These are phyloP conservation scores for Aelia acuminata DNA, from an alignment of 2,888 invertebrate genomes.

Conservation along the genomic window DNA sequence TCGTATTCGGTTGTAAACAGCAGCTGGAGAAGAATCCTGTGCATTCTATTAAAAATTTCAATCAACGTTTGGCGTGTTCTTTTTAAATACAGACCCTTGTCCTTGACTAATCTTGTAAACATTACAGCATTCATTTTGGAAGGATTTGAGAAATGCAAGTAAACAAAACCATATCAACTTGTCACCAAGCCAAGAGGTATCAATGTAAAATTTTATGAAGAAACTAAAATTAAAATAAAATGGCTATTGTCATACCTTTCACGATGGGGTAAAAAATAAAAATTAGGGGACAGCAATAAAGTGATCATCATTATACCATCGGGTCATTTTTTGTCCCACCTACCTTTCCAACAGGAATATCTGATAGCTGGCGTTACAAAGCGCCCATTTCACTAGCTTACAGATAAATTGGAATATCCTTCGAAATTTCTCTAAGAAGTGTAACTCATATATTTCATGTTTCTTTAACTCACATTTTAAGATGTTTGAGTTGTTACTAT, in stretches of 20 bases:
- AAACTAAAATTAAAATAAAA: neutral
- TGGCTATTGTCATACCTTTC: neutral
- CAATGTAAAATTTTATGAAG: neutral
- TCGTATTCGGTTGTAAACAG: too few relatives aligned
- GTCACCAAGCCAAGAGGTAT: neutral
- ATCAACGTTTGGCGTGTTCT: too few relatives aligned
- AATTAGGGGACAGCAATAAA: slow-evolving; percentile 26
- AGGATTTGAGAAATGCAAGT: neutral
- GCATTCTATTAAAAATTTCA: too few relatives aligned
- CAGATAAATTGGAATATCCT: too few relatives aligned
- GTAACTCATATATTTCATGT: too few relatives aligned
- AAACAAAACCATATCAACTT: neutral
- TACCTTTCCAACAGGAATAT: neutral
- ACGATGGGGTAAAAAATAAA: neutral
- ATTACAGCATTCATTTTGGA: too few relatives aligned
- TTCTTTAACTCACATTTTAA: too few relatives aligned
- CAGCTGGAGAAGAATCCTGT: too few relatives aligned
- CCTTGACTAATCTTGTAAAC: too few relatives aligned
- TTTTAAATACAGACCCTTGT: too few relatives aligned
- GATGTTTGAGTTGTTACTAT: too few relatives aligned
- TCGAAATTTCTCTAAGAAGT: too few relatives aligned
- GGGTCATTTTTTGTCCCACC: neutral
- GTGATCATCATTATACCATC: slow-evolving; percentile 1
- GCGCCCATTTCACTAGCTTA: neutral
- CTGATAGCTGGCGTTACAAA: neutral